These are phyloP conservation scores for Drosophila falleni DNA, from an alignment of 2,888 invertebrate genomes.

Conservation along the genomic window DNA sequence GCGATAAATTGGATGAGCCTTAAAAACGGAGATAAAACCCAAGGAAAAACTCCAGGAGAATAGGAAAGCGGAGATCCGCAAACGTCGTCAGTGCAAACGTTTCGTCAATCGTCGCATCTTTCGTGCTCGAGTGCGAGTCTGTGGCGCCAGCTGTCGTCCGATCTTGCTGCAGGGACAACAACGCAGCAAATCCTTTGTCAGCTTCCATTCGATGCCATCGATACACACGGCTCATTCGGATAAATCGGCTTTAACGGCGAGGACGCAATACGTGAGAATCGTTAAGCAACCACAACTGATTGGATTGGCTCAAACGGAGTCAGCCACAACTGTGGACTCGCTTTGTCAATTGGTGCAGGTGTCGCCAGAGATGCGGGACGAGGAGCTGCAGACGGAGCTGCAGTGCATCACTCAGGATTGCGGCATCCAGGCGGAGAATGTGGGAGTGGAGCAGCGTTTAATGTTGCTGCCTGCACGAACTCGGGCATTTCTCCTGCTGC, in stretches of 20 bases:
- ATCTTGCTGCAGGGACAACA: slow-evolving; percentile 31
- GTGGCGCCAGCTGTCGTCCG: slow-evolving; percentile 45
- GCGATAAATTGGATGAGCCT: background rate
- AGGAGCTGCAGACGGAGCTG: slow-evolving; percentile 37
- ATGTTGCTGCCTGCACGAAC: slow-evolving; percentile 57
- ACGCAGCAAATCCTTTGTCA: slow-evolving; percentile 55
- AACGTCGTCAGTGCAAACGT: slow-evolving; percentile 39
- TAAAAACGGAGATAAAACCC: background rate
- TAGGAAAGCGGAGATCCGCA: slow-evolving; percentile 3
- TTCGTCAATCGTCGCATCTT: slow-evolving; percentile 48
- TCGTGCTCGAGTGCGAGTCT: slow-evolving; percentile 58
- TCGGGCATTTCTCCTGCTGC: slow-evolving; percentile 58
- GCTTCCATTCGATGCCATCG: slow-evolving; percentile 70
- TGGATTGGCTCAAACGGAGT: slow-evolving; percentile 58
- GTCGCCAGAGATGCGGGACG: slow-evolving; percentile 40
- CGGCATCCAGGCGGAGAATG: slow-evolving; percentile 69
- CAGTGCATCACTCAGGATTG: slow-evolving; percentile 42
- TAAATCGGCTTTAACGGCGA: background rate
- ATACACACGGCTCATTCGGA: slow-evolving; percentile 41
- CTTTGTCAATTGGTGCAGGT: slow-evolving; percentile 40
- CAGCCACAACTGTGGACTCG: background rate
- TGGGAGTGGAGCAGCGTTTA: slow-evolving; percentile 63
- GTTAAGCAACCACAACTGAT: slow-evolving; percentile 34
- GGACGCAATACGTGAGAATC: slow-evolving; percentile 30
- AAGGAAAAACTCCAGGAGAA: background rate